Conservation (phyloP, 2,888 invertebrate genomes). For the Oxytorus armatus region DNA sequence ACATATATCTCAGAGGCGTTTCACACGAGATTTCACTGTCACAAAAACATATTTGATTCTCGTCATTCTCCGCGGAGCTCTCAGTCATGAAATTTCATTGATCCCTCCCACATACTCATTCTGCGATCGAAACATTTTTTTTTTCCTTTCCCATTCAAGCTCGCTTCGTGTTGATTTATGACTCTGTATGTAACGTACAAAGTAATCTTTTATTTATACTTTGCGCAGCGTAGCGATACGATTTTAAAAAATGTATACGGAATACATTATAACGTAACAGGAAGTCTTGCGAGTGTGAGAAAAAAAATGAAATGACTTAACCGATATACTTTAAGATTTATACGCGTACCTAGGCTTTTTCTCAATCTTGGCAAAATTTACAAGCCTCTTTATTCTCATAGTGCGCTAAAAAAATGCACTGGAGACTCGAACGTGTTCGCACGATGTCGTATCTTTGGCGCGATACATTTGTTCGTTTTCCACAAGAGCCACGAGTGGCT, state of each 20-base stretch:
- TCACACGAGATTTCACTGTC: conserved; percentile 31
- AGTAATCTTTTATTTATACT: conserved; percentile 21
- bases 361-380: conserved; percentile 8
- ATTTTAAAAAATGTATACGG: conserved; percentile 6
- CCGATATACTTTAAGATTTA: conserved; percentile 31
- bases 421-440: conserved; percentile 77
- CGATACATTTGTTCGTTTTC: conserved; percentile 63
- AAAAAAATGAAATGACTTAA: conserved; percentile 32
- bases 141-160: neutral
- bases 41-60: conserved; percentile 45
- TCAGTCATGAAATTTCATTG: neutral
- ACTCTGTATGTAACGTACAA: conserved; percentile 11
- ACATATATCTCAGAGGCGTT: neutral
- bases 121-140: neutral
- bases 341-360: conserved; percentile 20
- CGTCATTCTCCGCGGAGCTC: neutral
- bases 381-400: conserved; percentile 33
- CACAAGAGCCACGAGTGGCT: conserved; percentile 37
- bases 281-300: conserved; percentile 43
- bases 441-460: conserved; percentile 73
- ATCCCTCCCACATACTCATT: neutral
- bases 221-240: neutral
- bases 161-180: conserved; percentile 10
- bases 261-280: conserved; percentile 42
- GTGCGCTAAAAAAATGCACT: conserved; percentile 66